phyloP scores from a whole-genome alignment of 92 coral and sea anemone genomes.

The Porites evermanni region DNA sequence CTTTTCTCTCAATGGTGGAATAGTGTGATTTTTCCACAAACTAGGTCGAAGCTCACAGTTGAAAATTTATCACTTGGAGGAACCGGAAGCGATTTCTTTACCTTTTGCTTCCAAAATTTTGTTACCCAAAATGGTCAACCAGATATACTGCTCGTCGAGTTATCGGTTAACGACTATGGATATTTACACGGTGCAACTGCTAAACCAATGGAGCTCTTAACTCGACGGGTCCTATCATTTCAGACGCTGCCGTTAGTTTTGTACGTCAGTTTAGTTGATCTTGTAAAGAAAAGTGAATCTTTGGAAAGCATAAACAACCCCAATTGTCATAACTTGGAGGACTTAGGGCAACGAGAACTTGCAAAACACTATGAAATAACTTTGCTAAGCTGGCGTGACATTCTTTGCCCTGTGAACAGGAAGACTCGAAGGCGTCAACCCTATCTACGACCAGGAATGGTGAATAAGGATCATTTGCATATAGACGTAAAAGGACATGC shows the following conservation, averaged over 20 bases:
- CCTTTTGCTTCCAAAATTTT: slow-evolving; percentile 74
- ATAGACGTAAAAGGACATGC: slow-evolving; percentile 50
- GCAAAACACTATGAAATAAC: slow-evolving; percentile 79
- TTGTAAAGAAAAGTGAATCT: not conserved
- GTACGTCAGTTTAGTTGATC: slow-evolving; percentile 58
- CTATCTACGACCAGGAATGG: slow-evolving; percentile 28
- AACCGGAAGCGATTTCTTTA: slow-evolving; percentile 83
- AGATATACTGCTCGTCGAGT: slow-evolving; percentile 68
- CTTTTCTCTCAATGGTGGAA: slow-evolving; percentile 74
- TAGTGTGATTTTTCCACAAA: slow-evolving; percentile 34
- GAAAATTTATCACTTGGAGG: slow-evolving; percentile 74
- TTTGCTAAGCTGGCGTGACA: slow-evolving; percentile 79
- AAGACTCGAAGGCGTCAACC: not conserved
- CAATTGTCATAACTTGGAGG: slow-evolving; percentile 72
- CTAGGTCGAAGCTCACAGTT: slow-evolving; percentile 49
- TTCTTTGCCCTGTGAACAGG: slow-evolving; percentile 65
- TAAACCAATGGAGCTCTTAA: slow-evolving; percentile 69
- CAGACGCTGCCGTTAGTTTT: slow-evolving; percentile 66
- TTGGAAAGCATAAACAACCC: slow-evolving; percentile 21
- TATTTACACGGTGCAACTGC: slow-evolving; percentile 58
- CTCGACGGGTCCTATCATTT: slow-evolving; percentile 63
- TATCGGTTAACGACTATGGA: slow-evolving; percentile 77
- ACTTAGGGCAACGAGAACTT: slow-evolving; percentile 71
- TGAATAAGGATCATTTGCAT: slow-evolving; percentile 54
- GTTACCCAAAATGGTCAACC: slow-evolving; percentile 51